phyloP scores from a whole-genome alignment of 2,888 invertebrate genomes.

The Polymixis lichenea region DNA sequence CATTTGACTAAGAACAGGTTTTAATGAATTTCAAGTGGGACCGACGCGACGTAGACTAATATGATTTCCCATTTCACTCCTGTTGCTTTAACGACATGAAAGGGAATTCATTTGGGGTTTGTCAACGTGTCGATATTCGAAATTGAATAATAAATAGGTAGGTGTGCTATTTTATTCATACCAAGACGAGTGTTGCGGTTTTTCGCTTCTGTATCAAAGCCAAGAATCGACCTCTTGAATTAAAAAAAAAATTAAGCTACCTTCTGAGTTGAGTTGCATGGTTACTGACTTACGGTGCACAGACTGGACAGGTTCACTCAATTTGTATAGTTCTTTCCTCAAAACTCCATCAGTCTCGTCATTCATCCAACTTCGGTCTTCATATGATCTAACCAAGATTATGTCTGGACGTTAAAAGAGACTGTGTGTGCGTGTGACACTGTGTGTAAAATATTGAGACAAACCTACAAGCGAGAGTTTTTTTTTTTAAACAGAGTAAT shows the following conservation, averaged over 20 bases:
- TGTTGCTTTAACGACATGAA: slow-evolving; percentile 82
- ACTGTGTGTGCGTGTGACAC: no score
- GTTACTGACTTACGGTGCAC: no score
- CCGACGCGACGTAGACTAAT: slow-evolving; percentile 75
- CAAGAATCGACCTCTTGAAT: not conserved
- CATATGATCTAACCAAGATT: no score
- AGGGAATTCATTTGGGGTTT: slow-evolving; percentile 81
- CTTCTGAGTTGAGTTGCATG: no score
- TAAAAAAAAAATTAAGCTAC: not conserved
- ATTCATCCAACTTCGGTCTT: no score
- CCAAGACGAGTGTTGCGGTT: slow-evolving; percentile 18
- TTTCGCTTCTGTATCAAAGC: not conserved
- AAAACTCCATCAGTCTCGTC: no score
- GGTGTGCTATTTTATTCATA: slow-evolving; percentile 60
- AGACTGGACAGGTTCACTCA: no score
- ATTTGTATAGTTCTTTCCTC: no score
- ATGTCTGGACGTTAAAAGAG: no score
- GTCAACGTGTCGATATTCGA: slow-evolving; percentile 73
- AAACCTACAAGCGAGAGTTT: no score
- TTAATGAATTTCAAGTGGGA: slow-evolving; percentile 88
- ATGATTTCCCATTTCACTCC: slow-evolving; percentile 78
- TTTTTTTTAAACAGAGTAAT: no score
- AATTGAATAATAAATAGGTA: slow-evolving; percentile 68
- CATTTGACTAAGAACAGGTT: slow-evolving; percentile 87
- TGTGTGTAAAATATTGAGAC: no score